Conservation (phyloP, 1,140 invertebrate genomes). For the Listronotus bonariensis region DNA sequence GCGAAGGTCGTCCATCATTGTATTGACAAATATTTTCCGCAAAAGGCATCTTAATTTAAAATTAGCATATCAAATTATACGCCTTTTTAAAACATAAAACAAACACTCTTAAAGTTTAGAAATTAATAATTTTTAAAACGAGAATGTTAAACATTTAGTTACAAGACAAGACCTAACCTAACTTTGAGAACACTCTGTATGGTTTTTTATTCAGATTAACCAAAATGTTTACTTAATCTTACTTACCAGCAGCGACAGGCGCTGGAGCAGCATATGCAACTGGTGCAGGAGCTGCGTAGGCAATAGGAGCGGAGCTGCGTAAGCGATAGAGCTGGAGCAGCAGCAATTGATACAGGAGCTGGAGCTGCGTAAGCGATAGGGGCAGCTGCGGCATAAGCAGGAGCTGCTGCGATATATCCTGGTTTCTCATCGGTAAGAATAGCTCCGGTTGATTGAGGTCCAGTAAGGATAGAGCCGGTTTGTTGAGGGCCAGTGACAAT, state of each 20-base stretch:
- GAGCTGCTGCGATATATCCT: not conserved
- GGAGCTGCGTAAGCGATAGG: conserved; percentile 13
- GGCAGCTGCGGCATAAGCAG: not conserved
- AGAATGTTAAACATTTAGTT: too few species aligned
- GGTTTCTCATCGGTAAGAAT: not conserved
- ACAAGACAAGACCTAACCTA: too few species aligned
- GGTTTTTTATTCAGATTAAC: too few species aligned
- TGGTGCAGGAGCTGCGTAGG: not conserved
- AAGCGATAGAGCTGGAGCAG: not conserved
- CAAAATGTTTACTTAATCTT: too few species aligned
- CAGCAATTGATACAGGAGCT: conserved; percentile 11
- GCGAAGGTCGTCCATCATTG: too few species aligned
- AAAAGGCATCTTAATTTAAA: too few species aligned
- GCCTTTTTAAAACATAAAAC: too few species aligned
- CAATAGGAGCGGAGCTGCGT: not conserved
- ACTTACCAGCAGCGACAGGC: conserved; percentile 19
- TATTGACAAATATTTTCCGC: too few species aligned
- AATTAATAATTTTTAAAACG: too few species aligned
- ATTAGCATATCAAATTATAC: too few species aligned
- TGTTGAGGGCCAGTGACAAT: conserved; percentile 26
- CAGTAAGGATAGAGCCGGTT: conserved; percentile 21
- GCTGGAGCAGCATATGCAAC: conserved; percentile 1
- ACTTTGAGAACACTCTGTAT: too few species aligned
- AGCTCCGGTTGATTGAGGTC: conserved; percentile 13
- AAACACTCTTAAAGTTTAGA: too few species aligned